These are phyloP conservation scores for Carcharodon carcharias DNA, from an alignment of 2,797 vertebrate genomes.

Conservation along the genomic window DNA sequence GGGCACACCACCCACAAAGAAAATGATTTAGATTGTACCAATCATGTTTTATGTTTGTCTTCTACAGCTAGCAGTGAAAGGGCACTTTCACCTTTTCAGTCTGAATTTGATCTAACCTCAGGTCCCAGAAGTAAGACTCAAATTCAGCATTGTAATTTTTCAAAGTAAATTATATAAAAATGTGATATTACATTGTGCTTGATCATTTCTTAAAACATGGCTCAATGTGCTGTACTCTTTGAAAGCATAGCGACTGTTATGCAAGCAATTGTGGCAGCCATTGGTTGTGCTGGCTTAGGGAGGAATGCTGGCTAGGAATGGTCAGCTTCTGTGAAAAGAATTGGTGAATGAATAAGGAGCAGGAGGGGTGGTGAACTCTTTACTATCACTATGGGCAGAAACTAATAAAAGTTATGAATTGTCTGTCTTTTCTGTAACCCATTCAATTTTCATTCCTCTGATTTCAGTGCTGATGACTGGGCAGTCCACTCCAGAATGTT, in stretches of 20 bases:
- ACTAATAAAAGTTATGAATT: not conserved
- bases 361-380: not conserved
- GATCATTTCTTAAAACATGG: not conserved
- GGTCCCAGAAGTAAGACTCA: not conserved
- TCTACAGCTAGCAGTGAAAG: not conserved
- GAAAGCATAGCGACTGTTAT: too few species aligned
- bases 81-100: not conserved
- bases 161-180: not conserved
- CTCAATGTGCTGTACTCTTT: not conserved
- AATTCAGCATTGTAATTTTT: not conserved
- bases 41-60: not conserved
- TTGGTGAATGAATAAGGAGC: not conserved
- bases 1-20: too few species aligned
- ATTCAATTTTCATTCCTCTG: not conserved
- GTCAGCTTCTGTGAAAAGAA: not conserved
- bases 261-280: too few species aligned
- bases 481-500: not conserved
- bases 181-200: not conserved
- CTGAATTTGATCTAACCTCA: not conserved
- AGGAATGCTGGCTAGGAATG: not conserved
- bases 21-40: too few species aligned
- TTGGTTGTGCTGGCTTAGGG: not conserved
- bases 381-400: not conserved
- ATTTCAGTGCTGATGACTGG: not conserved
- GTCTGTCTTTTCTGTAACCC: too few species aligned